Conservation (phyloP, 2,797 vertebrate genomes). For the Eidolon dupreanum region DNA sequence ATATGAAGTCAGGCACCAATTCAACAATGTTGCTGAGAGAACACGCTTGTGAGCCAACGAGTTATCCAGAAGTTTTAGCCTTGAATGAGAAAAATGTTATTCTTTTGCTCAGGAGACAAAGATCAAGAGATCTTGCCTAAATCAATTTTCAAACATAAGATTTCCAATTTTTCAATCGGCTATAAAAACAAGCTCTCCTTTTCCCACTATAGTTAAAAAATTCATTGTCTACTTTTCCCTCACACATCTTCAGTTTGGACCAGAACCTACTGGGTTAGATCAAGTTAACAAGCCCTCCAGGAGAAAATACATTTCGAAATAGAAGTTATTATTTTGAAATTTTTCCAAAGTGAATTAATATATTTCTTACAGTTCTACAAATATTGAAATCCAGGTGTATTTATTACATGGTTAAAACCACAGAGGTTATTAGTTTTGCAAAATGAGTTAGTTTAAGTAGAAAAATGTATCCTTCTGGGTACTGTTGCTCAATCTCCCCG, state of each 20-base stretch:
- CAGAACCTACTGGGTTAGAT: neutral
- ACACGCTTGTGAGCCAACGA: neutral
- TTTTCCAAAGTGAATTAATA: neutral
- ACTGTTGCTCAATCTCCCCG: neutral
- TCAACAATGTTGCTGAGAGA: neutral
- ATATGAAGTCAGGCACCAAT: neutral
- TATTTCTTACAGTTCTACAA: neutral
- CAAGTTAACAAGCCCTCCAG: neutral
- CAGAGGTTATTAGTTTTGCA: neutral
- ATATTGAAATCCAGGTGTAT: neutral
- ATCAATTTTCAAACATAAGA: conserved; percentile 5
- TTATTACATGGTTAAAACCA: conserved; percentile 30
- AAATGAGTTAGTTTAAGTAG: neutral
- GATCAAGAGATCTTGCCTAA: neutral
- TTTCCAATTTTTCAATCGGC: neutral
- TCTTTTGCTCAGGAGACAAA: neutral
- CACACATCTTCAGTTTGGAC: neutral
- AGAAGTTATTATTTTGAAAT: neutral
- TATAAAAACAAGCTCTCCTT: neutral
- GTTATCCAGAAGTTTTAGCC: neutral
- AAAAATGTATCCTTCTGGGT: neutral
- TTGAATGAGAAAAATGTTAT: neutral
- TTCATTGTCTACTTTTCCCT: neutral
- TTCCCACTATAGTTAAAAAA: neutral
- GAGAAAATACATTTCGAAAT: neutral